phyloP scores from a whole-genome alignment of 1,140 invertebrate species.

The Brachionus paranguensis region DNA sequence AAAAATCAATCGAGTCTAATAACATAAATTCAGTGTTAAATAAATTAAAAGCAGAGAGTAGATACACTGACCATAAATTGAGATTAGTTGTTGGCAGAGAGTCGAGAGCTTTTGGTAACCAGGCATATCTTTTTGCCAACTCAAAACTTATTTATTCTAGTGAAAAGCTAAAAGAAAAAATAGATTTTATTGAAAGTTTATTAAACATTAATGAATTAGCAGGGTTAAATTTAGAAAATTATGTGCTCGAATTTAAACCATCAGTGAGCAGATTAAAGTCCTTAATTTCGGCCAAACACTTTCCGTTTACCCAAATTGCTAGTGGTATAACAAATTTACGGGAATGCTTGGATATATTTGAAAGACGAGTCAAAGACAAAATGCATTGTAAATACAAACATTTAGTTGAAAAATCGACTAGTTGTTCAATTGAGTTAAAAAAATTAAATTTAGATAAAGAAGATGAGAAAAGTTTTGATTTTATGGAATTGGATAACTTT shows the following conservation, averaged over 20 bases:
- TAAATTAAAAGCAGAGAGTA: not conserved
- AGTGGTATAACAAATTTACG: not conserved
- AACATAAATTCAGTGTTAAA: not conserved
- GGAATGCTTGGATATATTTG: not conserved
- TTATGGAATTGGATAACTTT: not conserved
- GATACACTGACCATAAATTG: not conserved
- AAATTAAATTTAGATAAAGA: not conserved
- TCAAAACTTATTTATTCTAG: not conserved
- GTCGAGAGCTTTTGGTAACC: not conserved
- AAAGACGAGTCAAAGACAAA: not conserved
- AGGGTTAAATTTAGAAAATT: not conserved
- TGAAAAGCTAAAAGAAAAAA: not conserved
- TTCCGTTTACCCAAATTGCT: not conserved
- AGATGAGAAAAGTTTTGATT: not conserved
- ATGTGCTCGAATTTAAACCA: not conserved
- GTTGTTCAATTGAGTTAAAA: not conserved
- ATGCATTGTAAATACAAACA: not conserved
- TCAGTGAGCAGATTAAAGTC: not conserved
- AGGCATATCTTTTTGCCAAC: not conserved
- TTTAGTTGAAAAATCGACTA: not conserved
- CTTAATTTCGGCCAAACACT: not conserved
- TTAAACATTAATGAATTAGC: not conserved
- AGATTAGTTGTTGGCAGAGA: not conserved
- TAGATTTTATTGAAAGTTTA: not conserved
- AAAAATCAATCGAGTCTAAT: not conserved